Percentiles rank a stretch among this genome's conserved stretches.
Conservation (phyloP, 2,888 invertebrate genomes). For the Tetramorium bicarinatum region DNA sequence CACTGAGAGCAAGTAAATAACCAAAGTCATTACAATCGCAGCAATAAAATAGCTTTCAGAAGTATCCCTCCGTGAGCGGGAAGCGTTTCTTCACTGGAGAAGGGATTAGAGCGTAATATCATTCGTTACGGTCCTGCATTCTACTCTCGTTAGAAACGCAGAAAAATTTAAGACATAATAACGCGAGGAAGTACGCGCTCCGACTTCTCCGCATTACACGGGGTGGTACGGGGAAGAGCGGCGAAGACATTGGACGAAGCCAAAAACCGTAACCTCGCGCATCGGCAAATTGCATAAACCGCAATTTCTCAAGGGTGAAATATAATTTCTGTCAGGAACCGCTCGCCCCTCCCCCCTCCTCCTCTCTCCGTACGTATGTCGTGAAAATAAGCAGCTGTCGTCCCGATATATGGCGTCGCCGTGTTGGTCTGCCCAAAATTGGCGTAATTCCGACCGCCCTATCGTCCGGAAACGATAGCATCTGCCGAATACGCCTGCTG, state of each 20-base stretch:
- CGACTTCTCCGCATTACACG: slow-evolving; percentile 17
- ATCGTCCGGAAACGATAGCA: slow-evolving; percentile 53
- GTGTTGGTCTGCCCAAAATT: slow-evolving; percentile 37
- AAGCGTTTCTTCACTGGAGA: neutral
- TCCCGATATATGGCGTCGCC: slow-evolving; percentile 30
- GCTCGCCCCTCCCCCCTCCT: too few species aligned
- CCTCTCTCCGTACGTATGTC: neutral
- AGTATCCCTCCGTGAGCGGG: neutral
- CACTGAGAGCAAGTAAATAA: slow-evolving; percentile 4
- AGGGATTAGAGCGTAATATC: slow-evolving; percentile 28
- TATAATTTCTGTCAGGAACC: slow-evolving; percentile 32
- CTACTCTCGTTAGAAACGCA: slow-evolving; percentile 11
- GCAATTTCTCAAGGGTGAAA: slow-evolving; percentile 55
- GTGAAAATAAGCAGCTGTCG: slow-evolving; percentile 52
- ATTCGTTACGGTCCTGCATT: slow-evolving; percentile 32
- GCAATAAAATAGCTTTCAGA: neutral
- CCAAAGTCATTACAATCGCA: slow-evolving; percentile 13
- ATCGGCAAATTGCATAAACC: slow-evolving; percentile 27
- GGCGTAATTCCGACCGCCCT: slow-evolving; percentile 47
- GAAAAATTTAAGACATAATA: slow-evolving; percentile 42
- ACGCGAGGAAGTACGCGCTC: slow-evolving; percentile 22
- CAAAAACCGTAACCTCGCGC: slow-evolving; percentile 21
- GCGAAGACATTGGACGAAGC: neutral
- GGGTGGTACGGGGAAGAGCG: neutral
- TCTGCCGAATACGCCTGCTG: slow-evolving; percentile 40